These are phyloP conservation scores for Adelphocoris suturalis DNA, from an alignment of 2,888 invertebrate species.

Conservation along the genomic window DNA sequence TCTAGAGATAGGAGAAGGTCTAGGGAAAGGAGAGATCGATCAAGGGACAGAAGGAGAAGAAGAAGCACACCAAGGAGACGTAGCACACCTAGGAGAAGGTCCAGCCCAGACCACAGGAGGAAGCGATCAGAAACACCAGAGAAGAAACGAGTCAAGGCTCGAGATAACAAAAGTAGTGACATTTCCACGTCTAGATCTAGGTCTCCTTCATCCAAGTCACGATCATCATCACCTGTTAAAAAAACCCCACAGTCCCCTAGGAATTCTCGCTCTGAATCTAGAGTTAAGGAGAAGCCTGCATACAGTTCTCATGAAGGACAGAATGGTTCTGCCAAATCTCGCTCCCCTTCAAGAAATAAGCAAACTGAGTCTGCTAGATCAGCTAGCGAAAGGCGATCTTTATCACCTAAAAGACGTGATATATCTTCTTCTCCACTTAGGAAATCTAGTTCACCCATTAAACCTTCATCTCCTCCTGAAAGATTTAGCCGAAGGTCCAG, in stretches of 20 bases:
- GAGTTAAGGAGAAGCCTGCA: not conserved
- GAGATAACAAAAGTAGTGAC: conserved; percentile 40
- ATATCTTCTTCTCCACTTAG: not conserved
- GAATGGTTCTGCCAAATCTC: conserved; percentile 16
- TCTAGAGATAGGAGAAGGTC: conserved; percentile 44
- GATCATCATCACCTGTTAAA: conserved; percentile 1
- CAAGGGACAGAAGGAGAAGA: conserved; percentile 17
- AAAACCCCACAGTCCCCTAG: not conserved
- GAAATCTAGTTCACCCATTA: conserved; percentile 18
- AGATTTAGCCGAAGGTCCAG: not conserved
- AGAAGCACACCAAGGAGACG: conserved; percentile 36
- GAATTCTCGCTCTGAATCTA: conserved; percentile 40
- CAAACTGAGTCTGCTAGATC: not conserved
- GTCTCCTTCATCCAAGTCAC: conserved; percentile 29
- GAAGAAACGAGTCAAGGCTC: conserved; percentile 27
- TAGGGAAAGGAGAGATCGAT: conserved; percentile 16
- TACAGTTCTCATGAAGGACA: not conserved
- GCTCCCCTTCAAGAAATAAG: not conserved
- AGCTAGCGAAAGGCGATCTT: not conserved
- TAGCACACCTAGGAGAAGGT: conserved; percentile 39
- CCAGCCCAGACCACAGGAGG: not conserved
- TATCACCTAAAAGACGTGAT: not conserved
- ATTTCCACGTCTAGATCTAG: conserved; percentile 38
- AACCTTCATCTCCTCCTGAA: not conserved
- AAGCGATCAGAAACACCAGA: conserved; percentile 41